Base-by-base conservation (phyloP, 2,797 vertebrate species). In the Amphiprion clarkii region DNA sequence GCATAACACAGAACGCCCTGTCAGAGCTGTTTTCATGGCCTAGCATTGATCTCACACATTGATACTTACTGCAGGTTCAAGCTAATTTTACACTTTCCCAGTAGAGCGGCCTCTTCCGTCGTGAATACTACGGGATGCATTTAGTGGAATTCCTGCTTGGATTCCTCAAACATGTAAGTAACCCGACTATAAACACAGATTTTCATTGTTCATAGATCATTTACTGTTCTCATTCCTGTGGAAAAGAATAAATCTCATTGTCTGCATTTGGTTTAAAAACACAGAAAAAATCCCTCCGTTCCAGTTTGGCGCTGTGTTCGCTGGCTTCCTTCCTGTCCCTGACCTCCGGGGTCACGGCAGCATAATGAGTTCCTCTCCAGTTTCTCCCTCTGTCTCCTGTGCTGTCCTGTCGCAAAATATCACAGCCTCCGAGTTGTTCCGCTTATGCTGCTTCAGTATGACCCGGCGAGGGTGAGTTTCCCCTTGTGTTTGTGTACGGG, bases 301-400 rank as follows among this genome's bases (percentile, higher is more conserved):
- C 61, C 70, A 73, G 65, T 71, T 67, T 61, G 67, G 70, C 0
- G 10, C 67, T 67, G 76, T 65, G 87, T 93, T 79, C 67, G 27
- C 75, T 53, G 29, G 72, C 73, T 85, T 89, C 82, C 86, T 91
- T 93, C 90, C 90, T 92, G 88, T 81, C 72, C 72, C 67, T 91
- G 88, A 93, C 89, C 91, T 71, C 64, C 4, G 40, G 71, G 88
- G 92, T 94, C 89, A 91, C 10, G 51, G 62, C 81, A 78, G 84
- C 67, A 86, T 90, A 90, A 92, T 79, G 87, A 91, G 71, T 29
- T 2, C 4, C 74, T 79, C 88, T 89, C 83, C 25, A 44, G 78
- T 86, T 87, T 75, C 90, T 53, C 57, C 9, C 51, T 49, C 46
- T 57, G 48, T n/a, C 12, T 31, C 73, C 75, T 25, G 49, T n/a